Base-by-base conservation (phyloP, 2,797 vertebrate species). In the Molossus molossus region DNA sequence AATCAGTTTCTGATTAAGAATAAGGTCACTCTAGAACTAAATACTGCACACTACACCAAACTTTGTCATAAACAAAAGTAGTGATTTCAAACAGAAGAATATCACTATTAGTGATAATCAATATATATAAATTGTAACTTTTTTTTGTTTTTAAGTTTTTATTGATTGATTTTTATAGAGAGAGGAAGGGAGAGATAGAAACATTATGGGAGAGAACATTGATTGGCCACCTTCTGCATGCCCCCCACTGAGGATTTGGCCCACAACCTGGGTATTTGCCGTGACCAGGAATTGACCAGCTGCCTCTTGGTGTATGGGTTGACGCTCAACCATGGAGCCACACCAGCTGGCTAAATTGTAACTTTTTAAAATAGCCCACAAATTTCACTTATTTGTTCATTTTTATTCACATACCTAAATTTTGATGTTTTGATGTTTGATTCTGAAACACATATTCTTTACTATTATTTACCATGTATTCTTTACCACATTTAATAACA, bases 1-100 rank as follows among this genome's bases (percentile, higher is more conserved):
- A 93, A 96, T 95, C 62, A 95, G 48, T 91, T 95, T 96, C 77
- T 88, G 48, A 93, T 92, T 95, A 93, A 91, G 85, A 92, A 81
- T 85, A 94, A 94, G 17, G 62, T 94, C 82, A 87, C 33, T 93
- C 89, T 95, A 89, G 87, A 95, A 95, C 57, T 80, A 94, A 94
- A 84, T 86, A 96, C 80, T 75, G 21, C 18, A 85, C 12, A 62
- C 58, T 93, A 90, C 13, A 90, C 29, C 83, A 95, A 96, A 95
- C 57, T 91, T 69, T 93, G 69, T 62, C 76, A 58, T 94, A 94
- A 97, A 96, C 82, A 92, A 86, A 97, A 96, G 33, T 37, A 73
- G 55, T 65, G 86, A 95, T 60, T 96, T 91, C 55, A 87, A 97
- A 73, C 60, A 85, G 82, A 89, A 92, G 96, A 95, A n/a, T 60